These are phyloP conservation scores for Drosophila ogumai DNA, from an alignment of 1,140 invertebrate genomes.

Conservation along the genomic window DNA sequence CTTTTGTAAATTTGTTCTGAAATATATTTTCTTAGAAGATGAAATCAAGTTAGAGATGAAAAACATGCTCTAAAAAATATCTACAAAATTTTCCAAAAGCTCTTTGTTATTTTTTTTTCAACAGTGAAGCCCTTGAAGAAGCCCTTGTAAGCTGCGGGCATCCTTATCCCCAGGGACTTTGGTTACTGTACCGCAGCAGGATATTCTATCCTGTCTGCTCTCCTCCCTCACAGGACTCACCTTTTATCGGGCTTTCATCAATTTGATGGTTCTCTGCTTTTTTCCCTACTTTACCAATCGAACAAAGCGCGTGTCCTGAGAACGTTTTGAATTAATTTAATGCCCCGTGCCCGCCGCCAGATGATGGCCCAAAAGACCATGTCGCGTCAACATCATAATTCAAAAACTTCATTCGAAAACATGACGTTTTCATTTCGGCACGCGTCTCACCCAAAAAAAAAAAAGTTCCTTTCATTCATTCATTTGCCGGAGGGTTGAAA, in stretches of 20 bases:
- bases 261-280: constrained; percentile 50
- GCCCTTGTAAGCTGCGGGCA: constrained; percentile 49
- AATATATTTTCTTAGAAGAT: not conserved
- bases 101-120: constrained; percentile 16
- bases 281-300: constrained; percentile 71
- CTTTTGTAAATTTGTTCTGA: too few relatives aligned
- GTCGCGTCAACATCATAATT: constrained; percentile 78
- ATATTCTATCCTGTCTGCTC: constrained; percentile 20
- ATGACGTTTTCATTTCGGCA: constrained; percentile 83
- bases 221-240: constrained; percentile 33
- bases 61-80: not conserved
- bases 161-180: constrained; percentile 70
- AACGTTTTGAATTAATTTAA: constrained; percentile 83
- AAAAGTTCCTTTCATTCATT: constrained; percentile 41
- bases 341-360: constrained; percentile 64
- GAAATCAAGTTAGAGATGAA: too few relatives aligned
- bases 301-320: constrained; percentile 75
- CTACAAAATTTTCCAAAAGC: too few relatives aligned
- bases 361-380: constrained; percentile 60
- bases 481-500: constrained; percentile 41
- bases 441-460: constrained; percentile 41
- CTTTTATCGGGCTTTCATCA: constrained; percentile 79
- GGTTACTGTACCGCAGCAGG: constrained; percentile 55
- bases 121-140: constrained; percentile 16
- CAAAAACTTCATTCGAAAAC: constrained; percentile 82